A percentile compares a stretch with the other conserved stretches of the same genome.
phyloP scores from a whole-genome alignment of 2,888 invertebrate species.

The Blomia tropicalis region DNA sequence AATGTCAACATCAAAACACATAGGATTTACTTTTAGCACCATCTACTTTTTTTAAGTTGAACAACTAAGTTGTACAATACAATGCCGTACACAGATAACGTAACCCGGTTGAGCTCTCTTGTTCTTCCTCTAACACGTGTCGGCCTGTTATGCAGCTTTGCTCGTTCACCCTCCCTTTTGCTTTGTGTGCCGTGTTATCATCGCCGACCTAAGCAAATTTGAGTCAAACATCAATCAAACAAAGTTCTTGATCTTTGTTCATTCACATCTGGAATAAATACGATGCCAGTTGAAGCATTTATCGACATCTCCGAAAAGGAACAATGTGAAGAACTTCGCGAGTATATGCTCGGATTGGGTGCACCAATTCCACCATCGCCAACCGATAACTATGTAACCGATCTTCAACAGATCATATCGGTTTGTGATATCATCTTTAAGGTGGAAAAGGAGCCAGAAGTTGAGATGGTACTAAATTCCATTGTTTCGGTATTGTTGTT shows the following conservation, averaged over 20 bases:
- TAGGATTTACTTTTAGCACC: no score
- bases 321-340: conserved; percentile 53
- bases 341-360: conserved; percentile 77
- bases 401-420: conserved; percentile 74
- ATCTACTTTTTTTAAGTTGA: no score
- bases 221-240: not conserved
- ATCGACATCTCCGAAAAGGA: conserved; percentile 19
- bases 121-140: not conserved
- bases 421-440: conserved; percentile 84
- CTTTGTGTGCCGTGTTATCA: no score
- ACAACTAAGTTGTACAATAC: no score
- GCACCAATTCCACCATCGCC: conserved; percentile 57
- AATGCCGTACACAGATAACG: not conserved
- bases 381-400: conserved; percentile 36
- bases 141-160: no score
- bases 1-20: not conserved
- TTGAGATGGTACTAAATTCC: conserved; percentile 77
- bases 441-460: conserved; percentile 53
- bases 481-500: conserved; percentile 70
- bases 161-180: no score
- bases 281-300: conserved; percentile 19
- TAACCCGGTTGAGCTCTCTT: not conserved
- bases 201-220: not conserved
- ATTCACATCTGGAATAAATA: not conserved
- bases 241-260: not conserved